Base-by-base conservation (phyloP, 2,113 vertebrate species). In the Esox niger region DNA sequence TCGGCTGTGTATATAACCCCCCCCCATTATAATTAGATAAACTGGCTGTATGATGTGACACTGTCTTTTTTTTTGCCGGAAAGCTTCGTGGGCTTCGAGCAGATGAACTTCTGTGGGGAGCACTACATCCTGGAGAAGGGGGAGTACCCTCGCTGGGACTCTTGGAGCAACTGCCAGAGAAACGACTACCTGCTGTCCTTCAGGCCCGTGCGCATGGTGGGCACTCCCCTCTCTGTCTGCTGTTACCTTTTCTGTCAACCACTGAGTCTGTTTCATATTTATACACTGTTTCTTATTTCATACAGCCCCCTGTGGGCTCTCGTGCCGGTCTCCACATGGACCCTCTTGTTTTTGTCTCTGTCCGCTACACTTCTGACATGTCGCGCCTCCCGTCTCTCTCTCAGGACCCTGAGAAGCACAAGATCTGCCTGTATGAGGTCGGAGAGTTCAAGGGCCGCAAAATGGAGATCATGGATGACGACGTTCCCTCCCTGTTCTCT, bases 41-140 rank as follows among this genome's bases (percentile, higher is more conserved):
- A 52, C 47, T 15, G 21, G 38, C 47, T 52, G 47, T 52, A 23
- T 52, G 21, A 52, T 3, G 2, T 29, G 25, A 65, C 60, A 31
- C 25, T 66, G 33, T 7, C 2, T 47, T 21, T 15, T 21, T 15
- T 71, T 58, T 25, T 63, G 57, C 81, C 23, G 32, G 57, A 17
- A 65, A 93, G 92, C 64, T 93, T 91, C 21, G 91, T 93, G 68
- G 90, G 88, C 67, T 93, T 88, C 0, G 92, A 93, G 87, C 91
- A 92, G 90, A 92, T 92, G 89, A 93, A 88, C 83, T 91, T 92
- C 89, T 91, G 91, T 1, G 92, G 92, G 32, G 92, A 93, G 82
- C 93, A 93, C 91, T 93, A 92, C 86, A 88, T 92, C 81, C 88
- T 93, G 87, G 92, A 93, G 87, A 93, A 92, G 85, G 92, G 92